These are phyloP conservation scores for Stichodactyla mertensii DNA, from an alignment of 64 coral and sea anemone species.

Conservation along the genomic window DNA sequence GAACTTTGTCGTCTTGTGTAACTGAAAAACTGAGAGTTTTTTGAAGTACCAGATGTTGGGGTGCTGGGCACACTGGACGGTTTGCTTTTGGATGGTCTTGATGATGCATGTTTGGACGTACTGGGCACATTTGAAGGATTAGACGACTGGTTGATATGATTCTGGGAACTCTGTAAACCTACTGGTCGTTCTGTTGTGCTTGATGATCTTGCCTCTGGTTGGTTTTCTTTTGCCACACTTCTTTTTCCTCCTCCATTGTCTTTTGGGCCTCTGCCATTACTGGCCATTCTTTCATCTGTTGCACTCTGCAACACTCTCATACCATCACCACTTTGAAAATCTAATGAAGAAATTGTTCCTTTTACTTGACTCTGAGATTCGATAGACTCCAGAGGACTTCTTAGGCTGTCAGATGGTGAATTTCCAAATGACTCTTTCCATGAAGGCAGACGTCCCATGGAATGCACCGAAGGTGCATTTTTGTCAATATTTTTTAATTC, in stretches of 20 bases:
- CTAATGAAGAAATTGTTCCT: neutral
- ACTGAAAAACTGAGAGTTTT: neutral
- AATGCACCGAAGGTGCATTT: neutral
- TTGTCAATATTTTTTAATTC: neutral
- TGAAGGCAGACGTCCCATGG: neutral
- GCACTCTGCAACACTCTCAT: neutral
- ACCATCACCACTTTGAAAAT: neutral
- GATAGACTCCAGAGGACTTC: neutral
- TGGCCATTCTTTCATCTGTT: neutral
- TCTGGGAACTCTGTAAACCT: neutral
- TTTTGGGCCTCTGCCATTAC: neutral
- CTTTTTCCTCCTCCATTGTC: neutral
- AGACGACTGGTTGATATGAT: neutral
- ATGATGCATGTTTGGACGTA: neutral
- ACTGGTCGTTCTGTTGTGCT: neutral
- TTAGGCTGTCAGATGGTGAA: neutral
- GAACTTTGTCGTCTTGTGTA: slow-evolving; percentile 3
- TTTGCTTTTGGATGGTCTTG: neutral
- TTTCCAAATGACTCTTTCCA: neutral
- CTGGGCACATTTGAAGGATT: neutral
- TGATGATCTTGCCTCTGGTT: neutral
- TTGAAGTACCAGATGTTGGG: neutral
- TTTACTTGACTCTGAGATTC: neutral
- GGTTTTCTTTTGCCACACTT: neutral
- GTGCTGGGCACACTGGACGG: slow-evolving; percentile 10